Base-by-base conservation (phyloP, 2,113 vertebrate species). In the Dermatemys mawii region DNA sequence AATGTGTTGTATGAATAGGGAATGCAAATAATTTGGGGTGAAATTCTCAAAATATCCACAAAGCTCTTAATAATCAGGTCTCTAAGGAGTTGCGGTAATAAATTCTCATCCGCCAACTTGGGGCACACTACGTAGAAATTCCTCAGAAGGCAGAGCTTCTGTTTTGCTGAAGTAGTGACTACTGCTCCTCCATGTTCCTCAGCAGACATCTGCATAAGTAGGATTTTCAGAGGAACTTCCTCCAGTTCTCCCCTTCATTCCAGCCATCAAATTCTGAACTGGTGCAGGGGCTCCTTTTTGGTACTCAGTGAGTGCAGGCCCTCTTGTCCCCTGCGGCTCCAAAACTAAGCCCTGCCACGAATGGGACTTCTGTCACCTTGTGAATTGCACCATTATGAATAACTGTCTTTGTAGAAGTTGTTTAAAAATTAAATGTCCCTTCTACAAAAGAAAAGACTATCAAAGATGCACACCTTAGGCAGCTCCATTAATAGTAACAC, bases 221-320 rank as follows among this genome's bases (percentile, higher is more conserved):
- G 38, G n/a, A 44, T 44, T 75, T 75, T 38, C 70, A 75, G 70
- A 44, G 70, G 4, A 53, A 24, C 67, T 83, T 83, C 48, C 81
- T 35, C 83, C 4, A 48, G 70, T 79, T 79, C 51, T 51, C 76
- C n/a, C 4, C n/a, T 32, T 19, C 38, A 57, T 10, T 22, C 27
- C 10, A 57, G 14, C 3, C 11, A 48, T 49, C 26, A 32, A n/a
- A 19, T 35, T 27, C 35, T 78, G 16, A 50, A 26, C 32, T 88
- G 48, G 81, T 84, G 50, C 10, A 55, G 83, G 73, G 26, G 3
- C 13, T 78, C 2, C 2, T 85, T 83, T 86, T 17, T 51, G 27
- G 35, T 53, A 0, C 11, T 38, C 70, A 48, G 0, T 24, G 80
- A n/a, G 16, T 22, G 24, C 22, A 54, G 12, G 10, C 7, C 11